These are phyloP conservation scores for Euwallacea fornicatus DNA, from an alignment of 1,140 invertebrate species.

Conservation along the genomic window DNA sequence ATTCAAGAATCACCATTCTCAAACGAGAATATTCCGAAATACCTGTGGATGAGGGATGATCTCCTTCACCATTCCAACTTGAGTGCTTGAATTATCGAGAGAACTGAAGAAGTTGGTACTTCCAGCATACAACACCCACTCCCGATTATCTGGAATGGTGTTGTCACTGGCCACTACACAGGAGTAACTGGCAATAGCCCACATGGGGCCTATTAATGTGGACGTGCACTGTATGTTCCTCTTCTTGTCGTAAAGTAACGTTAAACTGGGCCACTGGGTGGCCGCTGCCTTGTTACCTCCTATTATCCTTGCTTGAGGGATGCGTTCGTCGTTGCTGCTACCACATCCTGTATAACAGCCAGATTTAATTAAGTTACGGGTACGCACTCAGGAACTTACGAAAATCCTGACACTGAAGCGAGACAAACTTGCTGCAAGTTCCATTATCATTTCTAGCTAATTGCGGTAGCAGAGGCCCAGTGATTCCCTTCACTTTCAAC, in stretches of 20 bases:
- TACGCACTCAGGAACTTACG: constrained; percentile 49
- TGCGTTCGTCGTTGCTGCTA: constrained; percentile 50
- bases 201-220: constrained; percentile 61
- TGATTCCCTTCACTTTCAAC: constrained; percentile 49
- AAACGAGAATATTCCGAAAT: constrained; percentile 20
- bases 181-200: constrained; percentile 62
- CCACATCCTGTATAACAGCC: constrained; percentile 55
- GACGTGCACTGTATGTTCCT: constrained; percentile 61
- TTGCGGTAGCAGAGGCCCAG: constrained; percentile 52
- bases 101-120: constrained; percentile 50
- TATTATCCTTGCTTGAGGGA: constrained; percentile 54
- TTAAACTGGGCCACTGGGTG: constrained; percentile 62
- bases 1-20: constrained; percentile 33
- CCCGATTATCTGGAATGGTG: constrained; percentile 26
- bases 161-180: constrained; percentile 53
- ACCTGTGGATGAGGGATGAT: constrained; percentile 59
- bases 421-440: constrained; percentile 56
- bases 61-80: constrained; percentile 50
- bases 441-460: constrained; percentile 38
- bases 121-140: constrained; percentile 57
- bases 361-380: background rate
- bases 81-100: constrained; percentile 46
- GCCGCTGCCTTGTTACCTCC: constrained; percentile 56
- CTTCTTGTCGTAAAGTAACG: constrained; percentile 58
- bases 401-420: constrained; percentile 62